Evolutionary conservation across 2,888 invertebrate species (phyloP), one percentile per base, ranked within the genome.

Genomic region (Muscina levida): DNA sequence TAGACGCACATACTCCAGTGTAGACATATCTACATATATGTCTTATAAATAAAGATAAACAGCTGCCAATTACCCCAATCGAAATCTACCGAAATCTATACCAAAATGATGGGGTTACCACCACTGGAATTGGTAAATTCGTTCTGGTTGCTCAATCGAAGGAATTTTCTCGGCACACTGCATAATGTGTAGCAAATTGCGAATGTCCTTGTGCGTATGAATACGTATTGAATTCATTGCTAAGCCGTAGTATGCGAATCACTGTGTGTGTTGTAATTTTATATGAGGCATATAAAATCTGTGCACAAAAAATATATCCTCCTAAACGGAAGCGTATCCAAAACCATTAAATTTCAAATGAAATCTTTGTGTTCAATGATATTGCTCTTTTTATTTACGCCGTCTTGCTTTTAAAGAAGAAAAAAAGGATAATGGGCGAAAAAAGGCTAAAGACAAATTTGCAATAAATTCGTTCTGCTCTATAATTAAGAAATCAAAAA

Each of bases 401-500:
- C 59, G 10, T 57, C 10, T 75, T 37, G 8, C 8, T 2, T n/a
- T 37, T 19, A 22, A n/a, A n/a, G 17, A 17, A 17, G n/a, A 5
- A 19, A 56, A 39, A 5, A 67, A 51, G 17, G 56, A 70, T 53
- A 70, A 57, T 65, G 42, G 48, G 26, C 42, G 26, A 24, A 31
- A 26, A 15, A 8, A 19, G 26, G 26, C 65, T 46, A 46, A 39
- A 42, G 17, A 42, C 44, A 72, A 72, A 59, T 65, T 74, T 48
- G 80, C 82, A 72, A 83, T 82, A 82, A 82, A 83, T 83, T 83
- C 76, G 83, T 76, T 42, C 79, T 67, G 82, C 79, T 82, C 68
- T 70, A 70, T 78, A 75, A 80, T 77, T 77, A 82, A 75, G 74
- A 72, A 73, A 65, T 74, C 57, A 77, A 77, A 62, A 39, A 57